Percentiles rank a stretch among this genome's conserved stretches.
phyloP scores from a whole-genome alignment of 2,797 vertebrate species.

The Perodicticus potto region DNA sequence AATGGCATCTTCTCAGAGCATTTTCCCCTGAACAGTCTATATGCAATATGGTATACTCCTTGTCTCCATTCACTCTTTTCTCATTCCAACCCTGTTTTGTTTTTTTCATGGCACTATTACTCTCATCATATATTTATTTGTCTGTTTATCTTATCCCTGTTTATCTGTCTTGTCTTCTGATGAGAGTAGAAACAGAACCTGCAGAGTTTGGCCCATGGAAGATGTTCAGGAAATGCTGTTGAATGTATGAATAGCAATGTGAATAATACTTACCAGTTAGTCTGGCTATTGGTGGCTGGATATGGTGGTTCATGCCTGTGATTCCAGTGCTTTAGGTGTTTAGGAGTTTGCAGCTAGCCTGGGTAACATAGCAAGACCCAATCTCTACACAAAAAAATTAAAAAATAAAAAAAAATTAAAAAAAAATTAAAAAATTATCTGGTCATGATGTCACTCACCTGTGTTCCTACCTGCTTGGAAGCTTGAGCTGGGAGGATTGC shows the following conservation, averaged over 20 bases:
- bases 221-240: conserved; percentile 17
- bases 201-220: neutral
- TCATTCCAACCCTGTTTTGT: neutral
- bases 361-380: neutral
- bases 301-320: neutral
- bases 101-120: conserved; percentile 3
- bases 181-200: conserved; percentile 26
- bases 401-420: neutral
- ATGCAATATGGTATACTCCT: neutral
- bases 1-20: neutral
- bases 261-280: neutral
- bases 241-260: neutral
- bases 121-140: conserved; percentile 15
- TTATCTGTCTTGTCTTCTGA: neutral
- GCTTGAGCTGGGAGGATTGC: neutral
- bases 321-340: neutral
- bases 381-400: too few species aligned
- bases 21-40: neutral
- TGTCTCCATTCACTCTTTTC: neutral
- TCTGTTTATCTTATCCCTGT: neutral
- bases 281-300: neutral
- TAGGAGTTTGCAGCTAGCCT: neutral
- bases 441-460: neutral
- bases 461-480: neutral
- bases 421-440: neutral